A percentile compares a stretch with the other conserved stretches of the same genome.
These are phyloP conservation scores for Alauda arvensis DNA, from an alignment of 2,797 vertebrate genomes.

Conservation along the genomic window DNA sequence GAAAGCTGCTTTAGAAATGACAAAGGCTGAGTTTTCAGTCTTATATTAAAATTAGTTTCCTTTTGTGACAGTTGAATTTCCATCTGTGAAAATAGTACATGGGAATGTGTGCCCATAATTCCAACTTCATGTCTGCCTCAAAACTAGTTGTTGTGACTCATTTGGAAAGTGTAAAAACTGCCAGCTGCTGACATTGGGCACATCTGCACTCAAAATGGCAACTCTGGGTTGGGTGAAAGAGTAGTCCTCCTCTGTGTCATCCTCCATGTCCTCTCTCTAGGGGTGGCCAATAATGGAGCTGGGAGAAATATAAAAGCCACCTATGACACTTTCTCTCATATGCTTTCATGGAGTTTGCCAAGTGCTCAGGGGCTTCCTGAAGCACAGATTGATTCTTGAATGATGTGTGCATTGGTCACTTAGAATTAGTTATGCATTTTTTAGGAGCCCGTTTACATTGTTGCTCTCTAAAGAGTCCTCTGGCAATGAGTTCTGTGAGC, in stretches of 20 bases:
- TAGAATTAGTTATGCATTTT: neutral
- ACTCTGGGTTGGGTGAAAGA: neutral
- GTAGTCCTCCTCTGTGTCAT: neutral
- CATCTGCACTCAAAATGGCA: neutral
- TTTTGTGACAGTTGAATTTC: neutral
- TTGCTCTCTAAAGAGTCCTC: neutral
- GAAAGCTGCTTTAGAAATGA: neutral
- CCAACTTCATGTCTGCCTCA: neutral
- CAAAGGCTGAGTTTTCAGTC: neutral
- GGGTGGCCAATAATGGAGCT: neutral
- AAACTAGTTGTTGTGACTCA: accelerated
- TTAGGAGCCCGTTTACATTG: neutral
- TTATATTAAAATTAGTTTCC: neutral
- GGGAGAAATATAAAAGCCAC: neutral
- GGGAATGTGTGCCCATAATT: neutral
- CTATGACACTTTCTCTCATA: neutral
- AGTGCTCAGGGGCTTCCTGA: neutral
- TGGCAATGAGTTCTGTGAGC: neutral
- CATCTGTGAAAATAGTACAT: neutral
- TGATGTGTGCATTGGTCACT: neutral
- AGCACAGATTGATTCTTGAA: neutral
- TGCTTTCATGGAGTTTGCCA: neutral
- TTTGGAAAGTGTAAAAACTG: neutral
- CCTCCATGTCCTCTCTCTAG: neutral
- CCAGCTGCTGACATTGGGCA: accelerated